These are phyloP conservation scores for Malurus splendens DNA, from an alignment of 2,797 vertebrate genomes.

Conservation along the genomic window DNA sequence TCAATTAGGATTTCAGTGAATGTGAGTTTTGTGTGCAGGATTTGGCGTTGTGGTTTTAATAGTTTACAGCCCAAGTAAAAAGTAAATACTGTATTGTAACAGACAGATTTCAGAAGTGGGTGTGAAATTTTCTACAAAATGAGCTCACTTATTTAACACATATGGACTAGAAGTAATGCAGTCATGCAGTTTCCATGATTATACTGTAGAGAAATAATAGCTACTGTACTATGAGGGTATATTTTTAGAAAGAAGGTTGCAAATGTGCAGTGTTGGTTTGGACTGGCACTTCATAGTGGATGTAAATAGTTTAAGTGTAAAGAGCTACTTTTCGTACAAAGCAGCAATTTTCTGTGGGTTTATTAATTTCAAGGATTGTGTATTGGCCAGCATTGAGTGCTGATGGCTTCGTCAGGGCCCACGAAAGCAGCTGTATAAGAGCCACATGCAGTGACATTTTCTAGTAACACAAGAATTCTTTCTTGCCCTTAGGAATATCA, in stretches of 20 bases:
- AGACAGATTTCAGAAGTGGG: neutral
- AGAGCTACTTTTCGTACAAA: neutral
- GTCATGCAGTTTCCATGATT: conserved; percentile 9
- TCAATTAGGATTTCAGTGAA: neutral
- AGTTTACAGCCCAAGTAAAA: conserved; percentile 7
- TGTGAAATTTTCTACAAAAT: conserved; percentile 13
- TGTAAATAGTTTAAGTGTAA: neutral
- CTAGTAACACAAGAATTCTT: neutral
- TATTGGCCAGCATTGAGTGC: neutral
- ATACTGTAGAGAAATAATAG: neutral
- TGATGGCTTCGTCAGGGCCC: neutral
- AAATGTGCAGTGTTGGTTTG: neutral
- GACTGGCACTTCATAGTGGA: neutral
- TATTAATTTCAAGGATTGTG: neutral
- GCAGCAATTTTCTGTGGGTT: neutral
- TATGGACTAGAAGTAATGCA: neutral
- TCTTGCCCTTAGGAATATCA: neutral
- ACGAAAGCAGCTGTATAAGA: neutral
- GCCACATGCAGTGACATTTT: neutral
- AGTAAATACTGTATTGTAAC: conserved; percentile 9
- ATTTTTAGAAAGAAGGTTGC: conserved; percentile 23
- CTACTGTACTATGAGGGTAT: neutral
- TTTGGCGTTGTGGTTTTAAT: neutral
- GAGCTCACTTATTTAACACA: conserved; percentile 23
- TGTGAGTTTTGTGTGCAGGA: neutral